These are phyloP conservation scores for Gymnopithys bicolor DNA, from an alignment of 2,797 vertebrate genomes.

Conservation along the genomic window DNA sequence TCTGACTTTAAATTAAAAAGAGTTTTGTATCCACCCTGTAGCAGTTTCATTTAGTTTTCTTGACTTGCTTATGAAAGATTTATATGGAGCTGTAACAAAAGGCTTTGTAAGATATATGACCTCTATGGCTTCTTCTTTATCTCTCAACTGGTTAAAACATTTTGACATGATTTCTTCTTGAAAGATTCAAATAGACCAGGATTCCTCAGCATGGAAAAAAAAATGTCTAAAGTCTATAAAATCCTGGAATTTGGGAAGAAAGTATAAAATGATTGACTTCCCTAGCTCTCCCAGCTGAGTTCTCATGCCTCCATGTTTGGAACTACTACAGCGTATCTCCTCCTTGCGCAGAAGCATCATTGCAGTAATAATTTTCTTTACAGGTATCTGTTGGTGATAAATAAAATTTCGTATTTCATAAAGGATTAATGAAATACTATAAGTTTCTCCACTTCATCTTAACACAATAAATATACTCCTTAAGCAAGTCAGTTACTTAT, in stretches of 20 bases:
- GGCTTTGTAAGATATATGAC: neutral
- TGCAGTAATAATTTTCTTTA: neutral
- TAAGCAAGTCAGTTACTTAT: neutral
- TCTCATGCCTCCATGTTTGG: neutral
- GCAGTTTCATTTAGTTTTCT: constrained; percentile 7
- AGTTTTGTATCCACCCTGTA: neutral
- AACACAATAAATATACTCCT: neutral
- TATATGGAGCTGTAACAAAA: neutral
- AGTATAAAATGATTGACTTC: neutral
- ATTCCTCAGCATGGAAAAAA: neutral
- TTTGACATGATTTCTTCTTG: neutral
- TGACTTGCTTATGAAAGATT: constrained; percentile 15
- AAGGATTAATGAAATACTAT: neutral
- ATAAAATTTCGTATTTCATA: neutral
- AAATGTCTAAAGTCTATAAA: neutral
- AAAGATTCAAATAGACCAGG: neutral
- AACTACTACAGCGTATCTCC: neutral
- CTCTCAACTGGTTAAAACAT: neutral
- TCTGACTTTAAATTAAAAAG: constrained; percentile 5
- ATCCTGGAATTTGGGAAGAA: neutral
- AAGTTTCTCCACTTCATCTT: neutral
- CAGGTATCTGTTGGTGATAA: neutral
- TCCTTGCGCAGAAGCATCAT: neutral
- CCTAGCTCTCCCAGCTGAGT: neutral
- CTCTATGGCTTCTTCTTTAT: neutral